Percentiles rank a stretch among this genome's conserved stretches.
Evolutionary conservation across 2,113 vertebrate species (phyloP).

Genomic region (Osmerus mordax): DNA sequence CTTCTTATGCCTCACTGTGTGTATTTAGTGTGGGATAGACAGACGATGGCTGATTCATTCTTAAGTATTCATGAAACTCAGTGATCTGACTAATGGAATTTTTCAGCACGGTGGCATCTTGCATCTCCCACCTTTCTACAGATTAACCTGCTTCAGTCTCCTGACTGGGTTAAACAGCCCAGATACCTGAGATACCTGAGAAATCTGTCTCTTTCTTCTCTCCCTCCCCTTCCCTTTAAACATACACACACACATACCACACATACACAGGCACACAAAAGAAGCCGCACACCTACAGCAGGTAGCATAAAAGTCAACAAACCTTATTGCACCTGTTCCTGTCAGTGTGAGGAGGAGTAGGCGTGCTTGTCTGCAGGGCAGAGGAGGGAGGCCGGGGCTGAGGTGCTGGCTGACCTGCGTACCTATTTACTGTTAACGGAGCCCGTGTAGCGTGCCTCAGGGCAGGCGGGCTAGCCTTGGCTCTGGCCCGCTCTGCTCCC

Average conservation of each 20-base stretch:
- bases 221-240: neutral
- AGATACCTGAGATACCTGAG: constrained; percentile 59
- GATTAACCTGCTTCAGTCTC: constrained; percentile 77
- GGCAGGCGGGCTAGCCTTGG: constrained; percentile 48
- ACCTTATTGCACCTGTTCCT: too few species aligned
- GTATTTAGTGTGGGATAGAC: constrained; percentile 76
- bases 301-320: neutral
- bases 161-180: constrained; percentile 59
- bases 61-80: constrained; percentile 79
- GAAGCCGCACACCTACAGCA: constrained; percentile 12
- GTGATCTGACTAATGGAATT: constrained; percentile 81
- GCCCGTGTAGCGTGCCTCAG: constrained; percentile 9
- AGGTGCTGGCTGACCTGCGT: constrained; percentile 20
- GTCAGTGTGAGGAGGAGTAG: too few species aligned
- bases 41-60: constrained; percentile 64
- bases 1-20: constrained; percentile 62
- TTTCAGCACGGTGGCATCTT: constrained; percentile 72
- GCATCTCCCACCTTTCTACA: constrained; percentile 67
- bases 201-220: constrained; percentile 8
- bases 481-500: constrained; percentile 37
- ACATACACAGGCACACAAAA: constrained; percentile 18
- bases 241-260: constrained; percentile 30
- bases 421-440: constrained; percentile 21
- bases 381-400: neutral
- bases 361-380: too few species aligned